Conservation (phyloP, 2,888 invertebrate genomes). For the Hyposoter dolosus region DNA sequence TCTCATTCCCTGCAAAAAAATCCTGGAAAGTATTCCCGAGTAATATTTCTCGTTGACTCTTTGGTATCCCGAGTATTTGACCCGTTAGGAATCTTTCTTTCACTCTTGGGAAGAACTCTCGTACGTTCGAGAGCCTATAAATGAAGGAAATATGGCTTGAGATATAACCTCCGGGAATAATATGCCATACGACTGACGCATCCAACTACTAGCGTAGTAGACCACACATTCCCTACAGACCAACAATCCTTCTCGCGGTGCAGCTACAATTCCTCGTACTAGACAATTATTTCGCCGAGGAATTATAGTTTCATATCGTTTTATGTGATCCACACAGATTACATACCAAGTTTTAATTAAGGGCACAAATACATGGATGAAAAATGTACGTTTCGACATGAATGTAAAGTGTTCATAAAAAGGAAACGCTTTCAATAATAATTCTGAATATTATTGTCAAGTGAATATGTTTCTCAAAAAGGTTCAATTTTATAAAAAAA, state of each 20-base stretch:
- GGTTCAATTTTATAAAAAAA: not conserved
- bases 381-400: not conserved
- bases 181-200: slow-evolving; percentile 47
- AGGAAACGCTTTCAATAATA: not conserved
- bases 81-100: slow-evolving; percentile 53
- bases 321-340: not conserved
- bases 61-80: slow-evolving; percentile 29
- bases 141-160: slow-evolving; percentile 24
- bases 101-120: slow-evolving; percentile 1
- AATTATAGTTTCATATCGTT: not conserved
- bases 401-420: not conserved
- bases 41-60: slow-evolving; percentile 14
- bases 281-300: not conserved
- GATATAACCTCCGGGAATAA: slow-evolving; percentile 43
- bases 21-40: slow-evolving; percentile 10
- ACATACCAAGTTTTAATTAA: not conserved
- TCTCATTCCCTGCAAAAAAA: not conserved
- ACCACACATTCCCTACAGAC: slow-evolving; percentile 29
- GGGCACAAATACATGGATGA: not conserved
- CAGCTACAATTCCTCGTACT: not conserved
- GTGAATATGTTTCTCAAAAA: not conserved
- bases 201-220: slow-evolving; percentile 8
- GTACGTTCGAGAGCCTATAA: slow-evolving; percentile 12
- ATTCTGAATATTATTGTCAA: not conserved
- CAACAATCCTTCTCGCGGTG: not conserved